Evolutionary conservation across 1,140 invertebrate species (phyloP), one percentile per base, ranked within the genome.

Genomic region (Metopolophium dirhodum): DNA sequence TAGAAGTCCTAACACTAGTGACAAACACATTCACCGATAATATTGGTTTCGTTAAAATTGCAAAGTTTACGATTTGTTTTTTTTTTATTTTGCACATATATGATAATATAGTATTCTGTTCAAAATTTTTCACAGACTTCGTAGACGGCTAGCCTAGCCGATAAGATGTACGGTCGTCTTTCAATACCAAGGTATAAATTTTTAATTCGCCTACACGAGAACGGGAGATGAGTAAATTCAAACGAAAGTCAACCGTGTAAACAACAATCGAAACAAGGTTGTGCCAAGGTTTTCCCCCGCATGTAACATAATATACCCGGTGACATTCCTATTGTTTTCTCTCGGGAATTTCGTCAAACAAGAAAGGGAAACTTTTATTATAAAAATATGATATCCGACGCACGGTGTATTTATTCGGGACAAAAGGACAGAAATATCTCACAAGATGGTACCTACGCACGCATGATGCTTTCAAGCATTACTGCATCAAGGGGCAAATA

Each of bases 251-350:
- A 77, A 77, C 14, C 61, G 14, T 77, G 61, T 77, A n/a, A 77
- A 77, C 61, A 77, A n/a, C 61, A 77, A n/a, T n/a, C 61, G 61
- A 77, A 77, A 77, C n/a, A n/a, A 77, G 61, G 30, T n/a, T n/a
- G 30, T 77, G 14, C 61, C 6, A n/a, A n/a, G n/a, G 14, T 6
- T 77, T 68, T n/a, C 61, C 61, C 6, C 30, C 0, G 1, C 14
- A n/a, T n/a, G n/a, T 35, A 77, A n/a, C 30, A 18, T 77, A n/a
- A 18, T 77, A n/a, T 22, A 54, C 51, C 61, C 61, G 9, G 11
- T 11, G 30, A 68, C 30, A 68, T 68, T 68, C 30, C 30, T 68
- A 68, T 68, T 30, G 61, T 68, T 68, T n/a, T 68, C 61, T 68
- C 61, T n/a, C 11, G 11, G 26, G 61, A 68, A 68, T 68, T 68